Evolutionary conservation across 2,888 invertebrate genomes (phyloP), one percentile per base, ranked within the genome.

Genomic region (Stenchaetothrips biformis): DNA sequence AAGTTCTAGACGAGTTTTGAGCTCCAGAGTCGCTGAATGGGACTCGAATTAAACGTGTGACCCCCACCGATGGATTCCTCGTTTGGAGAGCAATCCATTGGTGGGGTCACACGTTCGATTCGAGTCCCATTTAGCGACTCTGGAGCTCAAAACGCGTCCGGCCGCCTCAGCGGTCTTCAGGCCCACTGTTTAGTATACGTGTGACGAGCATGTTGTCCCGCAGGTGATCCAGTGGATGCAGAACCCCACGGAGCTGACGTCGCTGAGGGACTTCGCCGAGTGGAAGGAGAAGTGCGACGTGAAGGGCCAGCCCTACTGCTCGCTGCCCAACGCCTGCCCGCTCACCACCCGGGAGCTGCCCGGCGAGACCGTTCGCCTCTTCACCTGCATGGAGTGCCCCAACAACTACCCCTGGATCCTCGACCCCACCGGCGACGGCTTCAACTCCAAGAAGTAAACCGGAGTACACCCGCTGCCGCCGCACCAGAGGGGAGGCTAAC

Each of bases 161-260:
- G n/a, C n/a, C n/a, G n/a, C n/a, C n/a, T n/a, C n/a, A n/a, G n/a
- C n/a, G n/a, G n/a, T n/a, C n/a, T n/a, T n/a, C n/a, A n/a, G n/a
- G n/a, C n/a, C n/a, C n/a, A n/a, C n/a, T n/a, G n/a, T n/a, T n/a
- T n/a, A n/a, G n/a, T n/a, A n/a, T n/a, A n/a, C n/a, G n/a, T n/a
- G n/a, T n/a, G 53, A 53, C 53, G 18, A 18, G 53, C 13, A 2
- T 59, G 59, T 59, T 21, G 21, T 67, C 7, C 21, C 25, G 67
- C 90, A 94, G 90, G 96, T 96, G 48, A 95, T 97, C 85, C 95
- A 96, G 87, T 97, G 96, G 96, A 97, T 97, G 95, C 96, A 97
- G 88, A 95, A 94, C 85, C 97, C 97, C 80, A 95, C 95, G 49
- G 96, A 96, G 87, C 86, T 96, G 83, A 92, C 94, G 78, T 92